Percentiles rank a stretch among this genome's conserved stretches.
Conservation (phyloP, 2,113 vertebrate species). For the Hypanus sabinus region DNA sequence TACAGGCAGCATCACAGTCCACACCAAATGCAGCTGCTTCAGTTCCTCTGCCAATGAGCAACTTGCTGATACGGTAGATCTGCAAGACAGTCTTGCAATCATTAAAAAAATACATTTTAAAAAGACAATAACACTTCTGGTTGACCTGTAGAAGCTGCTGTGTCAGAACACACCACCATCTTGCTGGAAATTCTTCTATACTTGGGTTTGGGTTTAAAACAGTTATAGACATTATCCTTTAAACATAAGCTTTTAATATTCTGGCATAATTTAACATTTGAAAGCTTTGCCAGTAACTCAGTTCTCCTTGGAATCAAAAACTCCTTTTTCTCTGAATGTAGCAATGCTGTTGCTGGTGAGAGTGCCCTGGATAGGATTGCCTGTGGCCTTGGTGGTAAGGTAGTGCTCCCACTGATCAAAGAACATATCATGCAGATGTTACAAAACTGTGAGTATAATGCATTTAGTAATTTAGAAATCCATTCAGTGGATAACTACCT, state of each 20-base stretch:
- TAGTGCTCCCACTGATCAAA: slow-evolving; percentile 94
- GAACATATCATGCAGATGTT: slow-evolving; percentile 98
- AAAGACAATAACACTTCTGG: no score
- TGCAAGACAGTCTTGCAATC: no score
- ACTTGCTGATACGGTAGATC: no score
- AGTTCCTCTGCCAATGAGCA: no score
- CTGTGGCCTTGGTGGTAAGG: slow-evolving; percentile 92
- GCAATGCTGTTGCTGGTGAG: slow-evolving; percentile 93
- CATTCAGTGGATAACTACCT: not conserved
- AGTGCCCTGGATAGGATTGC: slow-evolving; percentile 93
- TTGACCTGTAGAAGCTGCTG: no score
- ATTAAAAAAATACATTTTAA: no score
- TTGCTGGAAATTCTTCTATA: no score
- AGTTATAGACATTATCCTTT: not conserved
- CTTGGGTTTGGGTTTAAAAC: not conserved
- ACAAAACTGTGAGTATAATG: slow-evolving; percentile 78
- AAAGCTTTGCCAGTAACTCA: slow-evolving; percentile 25
- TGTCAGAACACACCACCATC: no score
- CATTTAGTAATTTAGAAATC: not conserved
- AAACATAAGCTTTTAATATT: not conserved
- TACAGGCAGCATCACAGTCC: no score
- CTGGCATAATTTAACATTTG: not conserved
- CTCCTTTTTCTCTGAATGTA: slow-evolving; percentile 47
- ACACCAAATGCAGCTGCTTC: no score
- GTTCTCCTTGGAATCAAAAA: not conserved